These are phyloP conservation scores for Sebastes vulpes DNA, from an alignment of 2,797 vertebrate species.

Conservation along the genomic window DNA sequence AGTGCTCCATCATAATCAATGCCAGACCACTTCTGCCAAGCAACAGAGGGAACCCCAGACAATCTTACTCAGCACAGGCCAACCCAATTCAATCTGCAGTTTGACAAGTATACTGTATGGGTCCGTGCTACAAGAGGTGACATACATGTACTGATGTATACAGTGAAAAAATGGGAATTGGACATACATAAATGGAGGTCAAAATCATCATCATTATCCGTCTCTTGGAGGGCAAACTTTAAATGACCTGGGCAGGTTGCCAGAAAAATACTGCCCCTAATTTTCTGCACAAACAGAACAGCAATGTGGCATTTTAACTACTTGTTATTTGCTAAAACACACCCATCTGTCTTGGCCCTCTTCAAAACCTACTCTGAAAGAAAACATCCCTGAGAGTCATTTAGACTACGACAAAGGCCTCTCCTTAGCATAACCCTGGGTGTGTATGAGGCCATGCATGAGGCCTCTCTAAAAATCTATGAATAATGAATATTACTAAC, in stretches of 20 bases:
- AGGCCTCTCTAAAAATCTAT: constrained; percentile 80
- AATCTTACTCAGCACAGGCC: constrained; percentile 40
- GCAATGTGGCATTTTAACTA: constrained; percentile 3
- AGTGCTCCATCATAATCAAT: constrained; percentile 65
- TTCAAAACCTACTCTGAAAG: constrained; percentile 32
- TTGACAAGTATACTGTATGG: not conserved
- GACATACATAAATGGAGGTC: not conserved
- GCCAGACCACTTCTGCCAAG: constrained; percentile 60
- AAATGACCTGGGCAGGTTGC: not conserved
- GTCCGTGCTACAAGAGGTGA: not conserved
- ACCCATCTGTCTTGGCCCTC: not conserved
- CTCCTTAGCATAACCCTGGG: constrained; percentile 58
- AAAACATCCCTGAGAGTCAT: constrained; percentile 48
- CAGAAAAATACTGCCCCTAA: not conserved
- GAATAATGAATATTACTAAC: constrained; percentile 89
- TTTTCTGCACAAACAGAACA: not conserved
- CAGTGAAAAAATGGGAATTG: not conserved
- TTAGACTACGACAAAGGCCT: constrained; percentile 55
- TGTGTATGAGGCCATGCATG: constrained; percentile 60
- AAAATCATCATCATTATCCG: not conserved
- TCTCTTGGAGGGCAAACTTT: not conserved
- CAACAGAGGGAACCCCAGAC: constrained; percentile 62
- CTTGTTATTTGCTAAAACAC: constrained; percentile 7
- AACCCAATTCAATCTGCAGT: constrained; percentile 25
- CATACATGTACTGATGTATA: not conserved